These are phyloP conservation scores for Bos indicus DNA, from an alignment of 2,113 vertebrate genomes.

Conservation along the genomic window DNA sequence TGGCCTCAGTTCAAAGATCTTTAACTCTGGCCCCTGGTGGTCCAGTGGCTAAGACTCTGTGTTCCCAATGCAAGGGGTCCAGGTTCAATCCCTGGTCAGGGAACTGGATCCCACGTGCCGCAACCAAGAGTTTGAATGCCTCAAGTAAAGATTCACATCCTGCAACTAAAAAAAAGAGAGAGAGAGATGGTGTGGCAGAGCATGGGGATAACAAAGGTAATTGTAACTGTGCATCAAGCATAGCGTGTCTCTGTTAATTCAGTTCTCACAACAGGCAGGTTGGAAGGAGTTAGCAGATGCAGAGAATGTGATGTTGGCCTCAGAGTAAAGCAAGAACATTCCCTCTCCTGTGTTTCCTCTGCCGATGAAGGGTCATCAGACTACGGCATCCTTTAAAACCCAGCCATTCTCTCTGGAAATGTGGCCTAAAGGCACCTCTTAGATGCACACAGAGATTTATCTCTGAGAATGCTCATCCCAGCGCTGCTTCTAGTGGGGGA, in stretches of 20 bases:
- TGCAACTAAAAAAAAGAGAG: background rate
- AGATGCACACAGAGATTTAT: background rate
- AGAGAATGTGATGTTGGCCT: background rate
- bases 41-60: background rate
- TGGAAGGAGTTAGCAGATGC: background rate
- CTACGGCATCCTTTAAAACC: background rate
- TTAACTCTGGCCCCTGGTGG: background rate
- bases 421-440: background rate
- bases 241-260: background rate
- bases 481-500: background rate
- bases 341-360: background rate
- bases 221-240: fast-evolving
- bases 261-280: background rate
- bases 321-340: background rate
- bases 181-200: background rate
- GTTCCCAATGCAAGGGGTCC: background rate
- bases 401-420: background rate
- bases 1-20: background rate
- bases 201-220: background rate
- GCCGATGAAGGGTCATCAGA: background rate
- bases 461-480: background rate
- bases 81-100: background rate
- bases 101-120: background rate
- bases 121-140: background rate
- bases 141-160: background rate